A percentile compares a stretch with the other conserved stretches of the same genome.
These are phyloP conservation scores for Liparis tanakae DNA, from an alignment of 2,797 vertebrate species.

Conservation along the genomic window DNA sequence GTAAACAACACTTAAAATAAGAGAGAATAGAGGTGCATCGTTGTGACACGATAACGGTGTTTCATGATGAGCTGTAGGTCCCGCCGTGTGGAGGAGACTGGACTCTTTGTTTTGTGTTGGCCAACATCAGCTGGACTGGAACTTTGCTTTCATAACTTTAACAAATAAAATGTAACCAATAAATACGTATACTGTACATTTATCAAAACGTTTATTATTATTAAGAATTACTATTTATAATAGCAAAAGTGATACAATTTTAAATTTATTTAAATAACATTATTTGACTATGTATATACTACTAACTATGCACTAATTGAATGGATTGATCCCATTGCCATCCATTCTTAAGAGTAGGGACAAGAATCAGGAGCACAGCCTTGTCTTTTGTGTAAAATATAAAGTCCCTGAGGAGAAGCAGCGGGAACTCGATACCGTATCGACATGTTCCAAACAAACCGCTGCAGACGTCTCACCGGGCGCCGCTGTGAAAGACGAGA, in stretches of 20 bases:
- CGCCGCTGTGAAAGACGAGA: slow-evolving; percentile 13
- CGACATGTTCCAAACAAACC: slow-evolving; percentile 19
- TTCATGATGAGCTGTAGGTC: too few relatives aligned
- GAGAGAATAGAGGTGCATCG: neutral
- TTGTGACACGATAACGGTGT: too few relatives aligned
- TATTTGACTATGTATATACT: neutral
- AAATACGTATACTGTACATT: too few relatives aligned
- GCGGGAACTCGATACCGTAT: neutral
- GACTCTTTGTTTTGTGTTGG: too few relatives aligned
- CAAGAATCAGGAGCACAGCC: neutral
- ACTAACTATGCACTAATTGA: neutral
- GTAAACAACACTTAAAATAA: neutral
- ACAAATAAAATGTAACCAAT: too few relatives aligned
- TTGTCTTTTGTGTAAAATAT: neutral
- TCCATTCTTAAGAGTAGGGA: neutral
- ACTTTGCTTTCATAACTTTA: too few relatives aligned
- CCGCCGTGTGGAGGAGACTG: too few relatives aligned
- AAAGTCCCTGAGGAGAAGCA: slow-evolving; percentile 11
- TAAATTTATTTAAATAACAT: neutral
- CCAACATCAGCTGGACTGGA: too few relatives aligned
- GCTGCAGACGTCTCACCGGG: slow-evolving; percentile 15
- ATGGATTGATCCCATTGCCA: neutral
- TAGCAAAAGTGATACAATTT: neutral
- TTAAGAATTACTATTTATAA: neutral
- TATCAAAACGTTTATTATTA: neutral